Percentiles rank a stretch among this genome's conserved stretches.
These are phyloP conservation scores for Perodicticus potto DNA, from an alignment of 2,797 vertebrate genomes.

Conservation along the genomic window DNA sequence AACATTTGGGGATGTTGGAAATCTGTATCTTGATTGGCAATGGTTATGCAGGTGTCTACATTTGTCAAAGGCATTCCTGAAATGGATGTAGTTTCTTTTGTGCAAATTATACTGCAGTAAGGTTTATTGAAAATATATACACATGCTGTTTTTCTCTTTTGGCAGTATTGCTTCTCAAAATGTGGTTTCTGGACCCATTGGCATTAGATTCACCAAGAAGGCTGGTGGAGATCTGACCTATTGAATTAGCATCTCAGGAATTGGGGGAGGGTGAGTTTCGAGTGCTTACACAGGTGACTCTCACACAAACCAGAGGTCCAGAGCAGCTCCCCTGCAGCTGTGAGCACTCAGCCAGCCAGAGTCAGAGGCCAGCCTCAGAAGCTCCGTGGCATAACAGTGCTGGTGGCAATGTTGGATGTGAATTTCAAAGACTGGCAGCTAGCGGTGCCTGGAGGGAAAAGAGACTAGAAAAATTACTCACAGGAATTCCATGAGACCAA, in stretches of 20 bases:
- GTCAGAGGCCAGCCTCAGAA: not conserved
- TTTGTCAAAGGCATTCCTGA: not conserved
- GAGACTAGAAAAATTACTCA: not conserved
- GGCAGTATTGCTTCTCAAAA: not conserved
- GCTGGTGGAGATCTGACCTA: not conserved
- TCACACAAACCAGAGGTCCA: not conserved
- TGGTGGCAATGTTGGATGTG: not conserved
- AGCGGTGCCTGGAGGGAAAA: not conserved
- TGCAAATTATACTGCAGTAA: not conserved
- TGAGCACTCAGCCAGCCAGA: not conserved
- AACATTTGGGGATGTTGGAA: not conserved
- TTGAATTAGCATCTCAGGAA: not conserved
- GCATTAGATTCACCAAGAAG: not conserved
- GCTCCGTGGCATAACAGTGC: not conserved
- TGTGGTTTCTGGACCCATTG: not conserved
- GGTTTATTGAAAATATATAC: not conserved
- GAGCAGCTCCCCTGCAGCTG: not conserved
- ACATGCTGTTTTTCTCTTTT: not conserved
- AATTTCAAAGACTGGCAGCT: not conserved
- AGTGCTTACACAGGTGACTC: not conserved
- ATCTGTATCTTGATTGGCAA: not conserved
- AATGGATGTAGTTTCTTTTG: not conserved
- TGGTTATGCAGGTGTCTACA: no score
- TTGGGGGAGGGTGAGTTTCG: rapidly evolving
- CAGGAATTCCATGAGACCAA: not conserved